Percentiles rank a stretch among this genome's conserved stretches.
Conservation (phyloP, 2,113 vertebrate species). For the Corythornis vintsioides region DNA sequence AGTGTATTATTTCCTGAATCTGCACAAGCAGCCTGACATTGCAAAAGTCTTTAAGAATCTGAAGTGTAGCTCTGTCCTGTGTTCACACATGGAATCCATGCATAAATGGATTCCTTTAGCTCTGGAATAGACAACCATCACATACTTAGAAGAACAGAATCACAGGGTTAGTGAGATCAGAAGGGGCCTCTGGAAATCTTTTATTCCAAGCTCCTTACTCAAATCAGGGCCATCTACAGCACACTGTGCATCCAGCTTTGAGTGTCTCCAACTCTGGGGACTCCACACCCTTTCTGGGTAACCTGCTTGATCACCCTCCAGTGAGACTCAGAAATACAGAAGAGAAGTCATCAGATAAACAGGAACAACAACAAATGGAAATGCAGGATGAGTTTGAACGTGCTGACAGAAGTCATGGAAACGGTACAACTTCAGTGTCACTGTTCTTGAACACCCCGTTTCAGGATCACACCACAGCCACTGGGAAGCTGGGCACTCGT, state of each 20-base stretch:
- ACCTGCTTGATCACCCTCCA: not conserved
- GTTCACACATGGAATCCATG: not conserved
- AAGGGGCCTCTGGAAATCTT: not conserved
- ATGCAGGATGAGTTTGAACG: not conserved
- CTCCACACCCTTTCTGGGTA: not conserved
- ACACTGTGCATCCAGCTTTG: not conserved
- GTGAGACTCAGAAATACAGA: not conserved
- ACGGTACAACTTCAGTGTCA: not conserved
- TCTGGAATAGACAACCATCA: not conserved
- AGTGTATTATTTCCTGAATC: not conserved
- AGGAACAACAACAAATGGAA: not conserved
- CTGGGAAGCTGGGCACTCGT: not conserved
- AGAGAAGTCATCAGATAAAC: not conserved
- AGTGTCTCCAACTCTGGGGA: not conserved
- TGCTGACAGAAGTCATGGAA: not conserved
- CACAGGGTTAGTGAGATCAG: not conserved
- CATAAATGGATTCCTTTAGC: not conserved
- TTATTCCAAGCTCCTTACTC: not conserved
- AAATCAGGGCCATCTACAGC: not conserved
- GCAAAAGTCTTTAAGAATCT: not conserved
- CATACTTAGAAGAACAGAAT: not conserved
- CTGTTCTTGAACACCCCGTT: not conserved
- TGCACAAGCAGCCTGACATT: not conserved
- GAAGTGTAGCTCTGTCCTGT: not conserved
- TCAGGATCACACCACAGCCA: not conserved